Base-by-base conservation (phyloP, 2,113 vertebrate genomes). In the chimpanzee (Pan troglodytes) region DNA sequence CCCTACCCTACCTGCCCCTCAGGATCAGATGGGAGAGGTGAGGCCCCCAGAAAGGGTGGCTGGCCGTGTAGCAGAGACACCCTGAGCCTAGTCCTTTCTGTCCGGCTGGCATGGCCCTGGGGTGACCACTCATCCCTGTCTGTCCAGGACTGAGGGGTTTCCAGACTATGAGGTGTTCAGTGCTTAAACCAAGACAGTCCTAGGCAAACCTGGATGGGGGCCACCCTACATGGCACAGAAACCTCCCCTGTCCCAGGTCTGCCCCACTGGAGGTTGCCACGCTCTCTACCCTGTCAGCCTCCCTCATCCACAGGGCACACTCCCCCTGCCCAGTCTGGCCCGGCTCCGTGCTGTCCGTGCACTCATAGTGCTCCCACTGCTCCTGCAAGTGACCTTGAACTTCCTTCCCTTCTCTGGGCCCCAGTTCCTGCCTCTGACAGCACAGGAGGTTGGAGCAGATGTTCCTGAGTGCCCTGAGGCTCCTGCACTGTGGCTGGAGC, bases 381-480 rank as follows among this genome's bases (percentile, higher is more conserved):
- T 96, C 87, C 61, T 89, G 55, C 43, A 91, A 83, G n/a, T 90
- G 64, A 96, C 80, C 96, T 92, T 93, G 88, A 87, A 72, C 68
- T 87, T n/a, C 6, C 59, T 61, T 17, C 55, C 68, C n/a, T 18
- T 61, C 6, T 48, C 32, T 50, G 81, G 50, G 14, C 59, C 52
- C 82, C 87, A 38, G 55, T 64, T 81, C 57, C 70, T 90, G 81
- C 78, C 50, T 87, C 50, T 57, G 18, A 72, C 61, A 64, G 52
- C 48, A n/a, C 45, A 93, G 48, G 27, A 70, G 52, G 6, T 57
- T 67, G n/a, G 61, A 86, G 50, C 81, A 78, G 45, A 81, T 79
- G 92, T 88, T 83, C 27, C 76, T 1, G 10, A 40, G 94, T 17
- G 57, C 80, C 64, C 48, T 12, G 18, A 52, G 59, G 40, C 59